A percentile compares a stretch with the other conserved stretches of the same genome.
These are phyloP conservation scores for Eupithecia exiguata DNA, from an alignment of 2,888 invertebrate genomes.

Conservation along the genomic window DNA sequence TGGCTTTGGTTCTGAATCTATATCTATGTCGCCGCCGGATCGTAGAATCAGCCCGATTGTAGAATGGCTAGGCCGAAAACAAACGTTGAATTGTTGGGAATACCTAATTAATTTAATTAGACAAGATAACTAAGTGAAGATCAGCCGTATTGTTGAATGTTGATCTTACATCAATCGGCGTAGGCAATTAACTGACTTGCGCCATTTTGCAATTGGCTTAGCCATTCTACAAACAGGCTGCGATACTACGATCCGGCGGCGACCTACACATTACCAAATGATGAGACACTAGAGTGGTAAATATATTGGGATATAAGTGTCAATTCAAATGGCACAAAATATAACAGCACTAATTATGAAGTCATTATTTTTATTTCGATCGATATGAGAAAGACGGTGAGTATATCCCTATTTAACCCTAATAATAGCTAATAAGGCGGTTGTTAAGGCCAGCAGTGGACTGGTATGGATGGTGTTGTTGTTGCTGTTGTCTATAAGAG, in stretches of 20 bases:
- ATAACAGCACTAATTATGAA: not conserved
- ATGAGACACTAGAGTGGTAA: not conserved
- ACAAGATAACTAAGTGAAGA: too few relatives aligned
- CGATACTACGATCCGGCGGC: too few relatives aligned
- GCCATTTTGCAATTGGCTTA: too few relatives aligned
- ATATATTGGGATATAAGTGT: not conserved
- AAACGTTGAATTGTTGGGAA: too few relatives aligned
- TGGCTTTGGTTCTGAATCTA: slow-evolving; percentile 9
- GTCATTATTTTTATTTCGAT: not conserved
- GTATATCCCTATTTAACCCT: not conserved
- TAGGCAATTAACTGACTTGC: too few relatives aligned
- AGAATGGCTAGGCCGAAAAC: too few relatives aligned
- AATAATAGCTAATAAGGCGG: too few relatives aligned
- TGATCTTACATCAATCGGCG: too few relatives aligned
- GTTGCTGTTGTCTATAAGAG: not conserved
- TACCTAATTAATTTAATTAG: too few relatives aligned
- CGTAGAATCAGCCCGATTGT: too few relatives aligned
- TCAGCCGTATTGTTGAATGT: too few relatives aligned
- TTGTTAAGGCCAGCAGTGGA: not conserved
- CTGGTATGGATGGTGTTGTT: not conserved
- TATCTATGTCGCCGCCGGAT: not conserved
- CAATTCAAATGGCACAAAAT: not conserved
- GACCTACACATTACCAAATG: not conserved
- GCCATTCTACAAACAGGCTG: too few relatives aligned
- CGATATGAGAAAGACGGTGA: not conserved